Percentiles rank a stretch among this genome's conserved stretches.
Evolutionary conservation across 2,888 invertebrate species (phyloP).

Genomic region (Flabesymbios commensalis): DNA sequence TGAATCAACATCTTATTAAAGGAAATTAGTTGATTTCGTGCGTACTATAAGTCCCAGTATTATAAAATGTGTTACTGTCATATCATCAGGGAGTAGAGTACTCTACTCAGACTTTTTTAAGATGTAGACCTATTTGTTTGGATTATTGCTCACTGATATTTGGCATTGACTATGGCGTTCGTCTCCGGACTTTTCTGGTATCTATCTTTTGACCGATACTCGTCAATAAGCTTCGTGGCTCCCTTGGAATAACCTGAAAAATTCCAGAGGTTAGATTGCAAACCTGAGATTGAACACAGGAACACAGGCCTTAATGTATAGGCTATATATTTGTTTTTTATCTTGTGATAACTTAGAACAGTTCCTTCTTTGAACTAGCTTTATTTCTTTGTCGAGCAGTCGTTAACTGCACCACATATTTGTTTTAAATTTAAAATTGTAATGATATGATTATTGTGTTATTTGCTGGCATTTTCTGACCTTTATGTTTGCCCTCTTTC

Average conservation of each 20-base stretch:
- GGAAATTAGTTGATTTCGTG: too few species aligned
- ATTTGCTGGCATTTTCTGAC: background rate
- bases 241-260: slow-evolving; percentile 50
- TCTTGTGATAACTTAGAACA: background rate
- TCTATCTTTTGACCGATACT: slow-evolving; percentile 47
- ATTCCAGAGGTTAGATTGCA: too few species aligned
- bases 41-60: too few species aligned
- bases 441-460: background rate
- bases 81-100: too few species aligned
- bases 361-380: background rate
- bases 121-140: background rate
- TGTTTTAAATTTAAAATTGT: background rate
- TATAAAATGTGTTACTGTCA: too few species aligned
- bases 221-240: slow-evolving; percentile 46
- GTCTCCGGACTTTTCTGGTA: slow-evolving; percentile 50
- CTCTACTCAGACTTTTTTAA: too few species aligned
- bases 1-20: too few species aligned
- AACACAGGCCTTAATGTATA: too few species aligned
- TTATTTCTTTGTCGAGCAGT: background rate
- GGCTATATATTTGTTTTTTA: too few species aligned
- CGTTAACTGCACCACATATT: background rate
- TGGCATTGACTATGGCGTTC: slow-evolving; percentile 57
- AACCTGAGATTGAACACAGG: too few species aligned
- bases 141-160: slow-evolving; percentile 51
- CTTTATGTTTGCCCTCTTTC: background rate